phyloP scores from a whole-genome alignment of 2,888 invertebrate genomes.

The Itoplectis maculator region DNA sequence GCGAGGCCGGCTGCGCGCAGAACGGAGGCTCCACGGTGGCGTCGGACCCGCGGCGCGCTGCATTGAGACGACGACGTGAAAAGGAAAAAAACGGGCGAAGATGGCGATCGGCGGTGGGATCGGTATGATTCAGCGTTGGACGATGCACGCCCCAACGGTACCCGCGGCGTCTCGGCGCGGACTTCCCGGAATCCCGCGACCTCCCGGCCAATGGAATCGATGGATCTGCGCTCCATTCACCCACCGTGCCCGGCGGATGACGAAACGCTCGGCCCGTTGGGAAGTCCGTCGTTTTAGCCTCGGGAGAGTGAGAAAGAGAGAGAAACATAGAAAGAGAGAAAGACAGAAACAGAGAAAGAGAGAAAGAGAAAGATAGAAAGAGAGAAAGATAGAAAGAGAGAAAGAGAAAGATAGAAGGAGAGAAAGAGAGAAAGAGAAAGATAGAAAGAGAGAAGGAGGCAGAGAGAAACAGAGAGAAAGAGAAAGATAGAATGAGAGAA shows the following conservation, averaged over 20 bases:
- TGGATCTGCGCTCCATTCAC: slow-evolving; percentile 63
- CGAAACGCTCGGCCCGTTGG: slow-evolving; percentile 37
- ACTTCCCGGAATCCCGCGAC: slow-evolving; percentile 63
- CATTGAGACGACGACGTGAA: not conserved
- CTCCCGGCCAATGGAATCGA: slow-evolving; percentile 65
- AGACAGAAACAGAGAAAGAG: no score
- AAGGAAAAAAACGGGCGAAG: slow-evolving; percentile 73
- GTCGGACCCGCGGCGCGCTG: not conserved
- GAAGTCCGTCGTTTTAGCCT: slow-evolving; percentile 23
- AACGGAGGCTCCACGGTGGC: not conserved
- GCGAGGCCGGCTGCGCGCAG: not conserved
- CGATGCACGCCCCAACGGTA: slow-evolving; percentile 75
- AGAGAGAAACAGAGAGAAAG: no score
- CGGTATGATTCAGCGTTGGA: slow-evolving; percentile 79
- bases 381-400: no score
- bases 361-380: no score
- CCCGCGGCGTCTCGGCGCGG: slow-evolving; percentile 42
- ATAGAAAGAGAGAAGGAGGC: no score
- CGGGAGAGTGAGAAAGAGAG: slow-evolving; percentile 31
- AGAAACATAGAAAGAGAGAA: no score
- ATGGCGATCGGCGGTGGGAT: slow-evolving; percentile 74
- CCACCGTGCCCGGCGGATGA: slow-evolving; percentile 53
- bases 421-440: no score
- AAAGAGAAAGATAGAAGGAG: no score
- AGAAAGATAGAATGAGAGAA: no score